These are phyloP conservation scores for Dolichallabes microphthalmus DNA, from an alignment of 2,113 vertebrate genomes.

Conservation along the genomic window DNA sequence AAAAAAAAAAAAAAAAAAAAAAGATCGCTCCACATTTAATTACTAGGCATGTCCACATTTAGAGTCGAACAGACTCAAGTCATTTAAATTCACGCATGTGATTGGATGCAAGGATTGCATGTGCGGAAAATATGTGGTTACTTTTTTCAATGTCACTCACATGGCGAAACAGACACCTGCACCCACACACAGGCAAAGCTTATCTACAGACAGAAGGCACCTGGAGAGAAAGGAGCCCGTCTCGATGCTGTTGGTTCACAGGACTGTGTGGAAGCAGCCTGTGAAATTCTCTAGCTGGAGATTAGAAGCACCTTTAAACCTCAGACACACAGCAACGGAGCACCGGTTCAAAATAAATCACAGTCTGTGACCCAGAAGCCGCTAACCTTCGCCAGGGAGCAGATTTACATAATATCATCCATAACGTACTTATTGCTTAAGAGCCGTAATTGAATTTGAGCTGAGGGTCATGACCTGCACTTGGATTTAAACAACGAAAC, in stretches of 20 bases:
- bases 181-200: constrained; percentile 27
- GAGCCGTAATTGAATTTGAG: constrained; percentile 21
- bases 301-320: constrained; percentile 37
- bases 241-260: constrained; percentile 30
- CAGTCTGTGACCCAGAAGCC: constrained; percentile 11
- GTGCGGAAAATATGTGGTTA: constrained; percentile 1
- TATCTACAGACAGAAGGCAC: constrained; percentile 40
- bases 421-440: constrained; percentile 22
- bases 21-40: background rate
- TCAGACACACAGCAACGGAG: background rate
- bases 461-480: background rate
- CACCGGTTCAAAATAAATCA: constrained; percentile 24
- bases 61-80: background rate
- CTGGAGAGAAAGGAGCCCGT: constrained; percentile 8
- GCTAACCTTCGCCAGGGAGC: constrained; percentile 17
- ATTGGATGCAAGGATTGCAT: background rate
- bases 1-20: background rate
- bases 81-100: background rate
- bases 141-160: constrained; percentile 6
- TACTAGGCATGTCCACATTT: too few relatives aligned
- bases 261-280: constrained; percentile 19
- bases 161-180: constrained; percentile 6
- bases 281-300: constrained; percentile 41
- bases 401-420: constrained; percentile 41
- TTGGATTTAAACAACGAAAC: constrained; percentile 21